Conservation (phyloP, 2,797 vertebrate species). For the Clarias fuscus region DNA sequence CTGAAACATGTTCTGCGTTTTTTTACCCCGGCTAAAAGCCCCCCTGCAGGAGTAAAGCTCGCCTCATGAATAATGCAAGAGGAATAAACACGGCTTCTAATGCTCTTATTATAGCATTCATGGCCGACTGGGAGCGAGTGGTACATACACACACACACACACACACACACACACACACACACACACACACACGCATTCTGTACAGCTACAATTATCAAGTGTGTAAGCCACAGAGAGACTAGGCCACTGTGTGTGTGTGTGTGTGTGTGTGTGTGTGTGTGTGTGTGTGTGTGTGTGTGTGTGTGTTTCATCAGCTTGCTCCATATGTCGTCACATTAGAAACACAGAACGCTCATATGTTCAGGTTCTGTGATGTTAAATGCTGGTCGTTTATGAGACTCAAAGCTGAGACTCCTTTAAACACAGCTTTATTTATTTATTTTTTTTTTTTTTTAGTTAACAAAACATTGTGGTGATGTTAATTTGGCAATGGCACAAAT, state of each 20-base stretch:
- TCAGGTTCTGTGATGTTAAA: not conserved
- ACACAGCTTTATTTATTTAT: not conserved
- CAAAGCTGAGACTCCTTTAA: not conserved
- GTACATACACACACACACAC: slow-evolving; percentile 18
- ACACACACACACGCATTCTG: not conserved
- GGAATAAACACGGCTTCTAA: slow-evolving; percentile 51
- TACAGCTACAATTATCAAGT: slow-evolving; percentile 26
- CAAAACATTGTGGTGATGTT: no score
- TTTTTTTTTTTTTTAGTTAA: no score
- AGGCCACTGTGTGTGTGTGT: not conserved
- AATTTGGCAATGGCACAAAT: no score
- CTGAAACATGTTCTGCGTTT: slow-evolving; percentile 13
- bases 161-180: slow-evolving; percentile 10
- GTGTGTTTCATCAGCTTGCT: not conserved
- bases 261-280: no score
- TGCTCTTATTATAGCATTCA: slow-evolving; percentile 50
- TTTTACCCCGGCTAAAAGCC: slow-evolving; percentile 43
- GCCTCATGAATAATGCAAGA: slow-evolving; percentile 53
- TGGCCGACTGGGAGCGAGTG: not conserved
- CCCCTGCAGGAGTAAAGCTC: slow-evolving; percentile 47
- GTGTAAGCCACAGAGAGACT: not conserved
- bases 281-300: no score
- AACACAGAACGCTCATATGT: not conserved
- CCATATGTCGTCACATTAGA: not conserved
- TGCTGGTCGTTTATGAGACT: not conserved